A percentile compares a stretch with the other conserved stretches of the same genome.
phyloP scores from a whole-genome alignment of 2,888 invertebrate species.

The Volucella inanis region DNA sequence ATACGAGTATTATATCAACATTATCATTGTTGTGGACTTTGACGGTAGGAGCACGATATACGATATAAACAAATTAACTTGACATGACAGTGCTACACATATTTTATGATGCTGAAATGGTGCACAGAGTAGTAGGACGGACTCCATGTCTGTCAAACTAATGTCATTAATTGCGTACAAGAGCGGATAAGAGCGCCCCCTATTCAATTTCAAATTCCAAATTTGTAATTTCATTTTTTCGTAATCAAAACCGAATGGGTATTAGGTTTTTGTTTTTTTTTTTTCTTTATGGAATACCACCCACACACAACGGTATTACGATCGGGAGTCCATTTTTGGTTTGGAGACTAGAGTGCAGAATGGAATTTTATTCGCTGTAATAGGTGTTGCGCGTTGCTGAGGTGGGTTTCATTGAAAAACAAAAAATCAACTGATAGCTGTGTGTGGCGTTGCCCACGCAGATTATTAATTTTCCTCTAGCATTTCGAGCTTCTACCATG shows the following conservation, averaged over 20 bases:
- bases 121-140: too few species aligned
- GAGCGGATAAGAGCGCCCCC: conserved; percentile 7
- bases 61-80: conserved; percentile 63
- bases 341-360: conserved; percentile 15
- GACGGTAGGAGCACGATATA: conserved; percentile 9
- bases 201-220: conserved; percentile 39
- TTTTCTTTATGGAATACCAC: conserved; percentile 11
- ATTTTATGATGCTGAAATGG: too few species aligned
- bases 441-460: background rate
- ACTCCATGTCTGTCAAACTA: too few species aligned
- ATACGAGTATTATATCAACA: conserved; percentile 26
- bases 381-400: conserved; percentile 6
- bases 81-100: conserved; percentile 60
- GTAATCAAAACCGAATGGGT: conserved; percentile 36
- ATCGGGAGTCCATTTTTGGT: conserved; percentile 26
- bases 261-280: too few species aligned
- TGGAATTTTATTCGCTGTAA: conserved; percentile 4
- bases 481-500: background rate
- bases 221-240: conserved; percentile 35
- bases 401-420: conserved; percentile 9
- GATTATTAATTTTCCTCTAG: background rate
- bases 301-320: conserved; percentile 20
- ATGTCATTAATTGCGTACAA: conserved; percentile 20
- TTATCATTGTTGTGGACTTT: conserved; percentile 51
- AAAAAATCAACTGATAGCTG: background rate